These are phyloP conservation scores for Syngnathus scovelli DNA, from an alignment of 2,113 vertebrate genomes.

Conservation along the genomic window DNA sequence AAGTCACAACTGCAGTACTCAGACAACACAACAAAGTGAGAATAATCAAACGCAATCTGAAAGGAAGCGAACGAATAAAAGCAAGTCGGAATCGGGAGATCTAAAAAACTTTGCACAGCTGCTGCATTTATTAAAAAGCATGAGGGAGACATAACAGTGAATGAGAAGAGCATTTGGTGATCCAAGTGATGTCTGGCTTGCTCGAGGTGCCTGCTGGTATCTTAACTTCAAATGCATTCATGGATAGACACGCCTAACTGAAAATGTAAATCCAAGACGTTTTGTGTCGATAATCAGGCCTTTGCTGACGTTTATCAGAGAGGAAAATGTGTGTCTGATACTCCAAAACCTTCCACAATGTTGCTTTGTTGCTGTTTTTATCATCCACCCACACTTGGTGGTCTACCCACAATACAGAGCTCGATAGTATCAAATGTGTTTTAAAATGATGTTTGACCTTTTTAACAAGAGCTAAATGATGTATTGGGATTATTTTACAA, in stretches of 20 bases:
- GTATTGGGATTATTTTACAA: conserved; percentile 13
- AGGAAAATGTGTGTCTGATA: too few species aligned
- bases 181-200: not conserved
- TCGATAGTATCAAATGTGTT: not conserved
- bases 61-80: not conserved
- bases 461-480: not conserved
- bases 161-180: not conserved
- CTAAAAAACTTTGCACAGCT: conserved; percentile 17
- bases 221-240: not conserved
- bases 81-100: conserved; percentile 5
- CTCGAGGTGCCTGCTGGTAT: conserved; percentile 1
- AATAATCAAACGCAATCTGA: not conserved
- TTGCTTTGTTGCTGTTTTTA: not conserved
- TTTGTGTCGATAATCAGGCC: too few species aligned
- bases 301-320: too few species aligned
- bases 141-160: conserved; percentile 26
- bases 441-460: not conserved
- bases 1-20: not conserved
- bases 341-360: too few species aligned
- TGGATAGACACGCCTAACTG: not conserved
- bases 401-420: not conserved
- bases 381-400: too few species aligned
- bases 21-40: not conserved
- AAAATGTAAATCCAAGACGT: too few species aligned
- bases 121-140: conserved; percentile 23